phyloP scores from a whole-genome alignment of 1,140 invertebrate genomes.

The Drosophila neocordata region DNA sequence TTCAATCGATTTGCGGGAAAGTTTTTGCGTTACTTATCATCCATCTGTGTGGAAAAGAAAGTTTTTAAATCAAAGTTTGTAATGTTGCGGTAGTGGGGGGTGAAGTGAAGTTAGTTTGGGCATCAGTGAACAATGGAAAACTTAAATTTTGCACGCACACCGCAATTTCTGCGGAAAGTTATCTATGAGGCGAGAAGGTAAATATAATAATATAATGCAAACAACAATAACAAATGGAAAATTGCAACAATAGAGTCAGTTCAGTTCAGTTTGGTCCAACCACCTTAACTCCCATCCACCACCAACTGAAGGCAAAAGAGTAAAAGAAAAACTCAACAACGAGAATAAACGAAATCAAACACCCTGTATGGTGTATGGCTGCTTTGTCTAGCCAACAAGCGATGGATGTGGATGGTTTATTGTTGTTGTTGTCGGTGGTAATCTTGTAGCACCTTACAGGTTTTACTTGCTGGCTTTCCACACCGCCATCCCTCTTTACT shows the following conservation, averaged over 20 bases:
- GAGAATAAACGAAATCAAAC: conserved; percentile 6
- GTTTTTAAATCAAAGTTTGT: conserved; percentile 61
- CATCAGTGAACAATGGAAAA: conserved; percentile 70
- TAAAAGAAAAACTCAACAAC: neutral
- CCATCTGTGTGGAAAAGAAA: conserved; percentile 55
- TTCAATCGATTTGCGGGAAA: conserved; percentile 68
- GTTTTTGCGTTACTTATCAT: conserved; percentile 37
- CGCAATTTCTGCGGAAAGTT: conserved; percentile 82
- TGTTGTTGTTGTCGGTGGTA: conserved; percentile 36
- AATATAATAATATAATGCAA: conserved; percentile 33
- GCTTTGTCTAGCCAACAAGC: conserved; percentile 30
- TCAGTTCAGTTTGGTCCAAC: conserved; percentile 17
- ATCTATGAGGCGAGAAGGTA: conserved; percentile 79
- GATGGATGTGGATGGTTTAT: conserved; percentile 25
- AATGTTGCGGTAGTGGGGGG: conserved; percentile 23
- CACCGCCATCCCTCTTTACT: conserved; percentile 30
- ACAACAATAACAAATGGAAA: conserved; percentile 36
- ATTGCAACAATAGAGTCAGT: conserved; percentile 22
- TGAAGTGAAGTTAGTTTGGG: conserved; percentile 30
- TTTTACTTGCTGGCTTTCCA: conserved; percentile 54
- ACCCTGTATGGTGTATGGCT: conserved; percentile 25
- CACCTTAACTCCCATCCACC: conserved; percentile 16
- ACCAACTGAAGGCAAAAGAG: neutral
- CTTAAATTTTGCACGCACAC: conserved; percentile 81
- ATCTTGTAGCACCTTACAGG: conserved; percentile 67